phyloP scores from a whole-genome alignment of 92 coral and sea anemone genomes.

The Palythoa grandis region DNA sequence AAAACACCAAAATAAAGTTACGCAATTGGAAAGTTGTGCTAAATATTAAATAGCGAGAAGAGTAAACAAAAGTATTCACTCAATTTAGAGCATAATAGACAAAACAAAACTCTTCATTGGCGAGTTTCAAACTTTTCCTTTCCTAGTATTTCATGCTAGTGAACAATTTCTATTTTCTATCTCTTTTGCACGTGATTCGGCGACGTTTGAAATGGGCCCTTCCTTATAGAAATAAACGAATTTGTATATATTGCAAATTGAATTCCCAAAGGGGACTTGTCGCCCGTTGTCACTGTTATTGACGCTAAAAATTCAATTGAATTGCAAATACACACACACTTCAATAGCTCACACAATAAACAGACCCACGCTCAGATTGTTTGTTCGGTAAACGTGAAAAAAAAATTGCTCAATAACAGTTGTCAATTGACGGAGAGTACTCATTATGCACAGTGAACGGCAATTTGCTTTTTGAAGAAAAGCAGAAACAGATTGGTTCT shows the following conservation, averaged over 20 bases:
- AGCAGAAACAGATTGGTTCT: neutral
- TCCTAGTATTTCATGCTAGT: too few species aligned
- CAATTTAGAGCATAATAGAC: too few species aligned
- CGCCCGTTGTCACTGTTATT: neutral
- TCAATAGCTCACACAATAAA: neutral
- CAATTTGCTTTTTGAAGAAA: neutral
- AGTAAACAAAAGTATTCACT: too few species aligned
- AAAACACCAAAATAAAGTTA: too few species aligned
- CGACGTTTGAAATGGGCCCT: neutral
- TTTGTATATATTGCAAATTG: conserved; percentile 19
- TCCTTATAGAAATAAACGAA: neutral
- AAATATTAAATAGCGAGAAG: too few species aligned
- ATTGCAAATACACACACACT: conserved; percentile 36
- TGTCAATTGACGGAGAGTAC: neutral
- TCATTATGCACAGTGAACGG: neutral
- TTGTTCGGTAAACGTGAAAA: neutral
- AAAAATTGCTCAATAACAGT: conserved; percentile 18
- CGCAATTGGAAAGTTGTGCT: too few species aligned
- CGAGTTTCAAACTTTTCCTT: too few species aligned
- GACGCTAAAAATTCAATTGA: conserved; percentile 16
- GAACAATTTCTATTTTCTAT: too few species aligned
- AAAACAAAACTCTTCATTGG: neutral
- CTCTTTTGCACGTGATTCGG: too few species aligned
- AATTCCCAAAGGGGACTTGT: conserved; percentile 22
- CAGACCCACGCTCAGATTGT: conserved; percentile 12